Evolutionary conservation across 1,140 invertebrate species (phyloP).

Genomic region (Lepidotrigona ventralis): DNA sequence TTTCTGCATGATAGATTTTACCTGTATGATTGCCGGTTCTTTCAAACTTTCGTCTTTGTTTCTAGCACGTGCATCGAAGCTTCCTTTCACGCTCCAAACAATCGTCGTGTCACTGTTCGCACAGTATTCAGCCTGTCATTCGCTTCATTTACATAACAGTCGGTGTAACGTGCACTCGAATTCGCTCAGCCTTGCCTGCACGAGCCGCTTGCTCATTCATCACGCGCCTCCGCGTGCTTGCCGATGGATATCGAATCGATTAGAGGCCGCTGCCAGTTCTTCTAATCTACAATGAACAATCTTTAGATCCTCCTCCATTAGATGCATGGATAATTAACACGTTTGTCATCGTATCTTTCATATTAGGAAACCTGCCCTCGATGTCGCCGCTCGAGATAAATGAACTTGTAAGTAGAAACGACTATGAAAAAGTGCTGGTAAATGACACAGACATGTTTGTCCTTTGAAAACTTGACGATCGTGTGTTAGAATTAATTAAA

Average conservation of each 20-base stretch:
- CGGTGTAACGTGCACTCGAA: constrained; percentile 38
- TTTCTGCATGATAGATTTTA: too few relatives aligned
- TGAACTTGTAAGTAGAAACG: too few relatives aligned
- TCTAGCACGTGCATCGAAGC: background rate
- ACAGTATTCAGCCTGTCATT: constrained; percentile 34
- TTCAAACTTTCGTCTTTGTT: background rate
- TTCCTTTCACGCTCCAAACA: constrained; percentile 19
- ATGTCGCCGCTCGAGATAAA: too few relatives aligned
- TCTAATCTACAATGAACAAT: background rate
- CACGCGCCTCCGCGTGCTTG: background rate
- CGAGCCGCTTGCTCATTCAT: constrained; percentile 26
- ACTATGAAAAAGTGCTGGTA: too few relatives aligned
- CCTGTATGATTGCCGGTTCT: too few relatives aligned
- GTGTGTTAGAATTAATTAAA: background rate
- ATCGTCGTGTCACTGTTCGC: constrained; percentile 23
- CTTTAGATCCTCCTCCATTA: background rate
- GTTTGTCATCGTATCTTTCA: background rate
- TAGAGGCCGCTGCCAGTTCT: background rate
- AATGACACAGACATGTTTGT: too few relatives aligned
- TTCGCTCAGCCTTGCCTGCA: constrained; percentile 28
- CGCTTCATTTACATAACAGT: constrained; percentile 43
- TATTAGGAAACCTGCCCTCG: background rate
- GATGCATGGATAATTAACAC: background rate
- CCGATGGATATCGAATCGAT: constrained; percentile 33
- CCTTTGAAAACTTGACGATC: background rate